Percentiles rank a stretch among this genome's conserved stretches.
Evolutionary conservation across 2,797 vertebrate species (phyloP).

Genomic region (Dicrostonyx torquatus): DNA sequence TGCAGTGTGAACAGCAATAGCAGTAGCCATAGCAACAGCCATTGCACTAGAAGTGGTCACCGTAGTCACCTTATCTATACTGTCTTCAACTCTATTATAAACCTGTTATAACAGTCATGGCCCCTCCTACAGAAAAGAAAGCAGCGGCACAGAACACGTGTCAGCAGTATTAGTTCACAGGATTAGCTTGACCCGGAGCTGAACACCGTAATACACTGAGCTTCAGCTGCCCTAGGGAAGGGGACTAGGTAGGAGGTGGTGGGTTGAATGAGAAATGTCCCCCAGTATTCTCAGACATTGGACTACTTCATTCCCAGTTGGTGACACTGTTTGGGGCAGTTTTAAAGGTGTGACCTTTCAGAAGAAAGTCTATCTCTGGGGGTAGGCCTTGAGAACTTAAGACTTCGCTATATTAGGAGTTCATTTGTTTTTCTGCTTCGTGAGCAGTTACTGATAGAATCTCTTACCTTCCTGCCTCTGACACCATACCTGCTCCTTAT

Average conservation of each 20-base stretch:
- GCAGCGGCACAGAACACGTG: background rate
- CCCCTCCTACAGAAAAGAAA: background rate
- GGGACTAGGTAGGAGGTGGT: background rate
- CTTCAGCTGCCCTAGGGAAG: background rate
- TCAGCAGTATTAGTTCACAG: background rate
- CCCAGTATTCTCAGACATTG: background rate
- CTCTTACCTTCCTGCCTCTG: no score
- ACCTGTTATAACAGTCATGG: background rate
- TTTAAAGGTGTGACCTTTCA: background rate
- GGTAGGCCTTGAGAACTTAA: background rate
- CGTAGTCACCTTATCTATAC: background rate
- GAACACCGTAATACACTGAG: background rate
- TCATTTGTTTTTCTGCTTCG: background rate
- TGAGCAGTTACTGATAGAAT: background rate
- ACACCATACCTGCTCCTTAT: background rate
- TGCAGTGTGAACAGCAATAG: background rate
- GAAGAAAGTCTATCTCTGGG: background rate
- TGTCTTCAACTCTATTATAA: background rate
- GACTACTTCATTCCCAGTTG: background rate
- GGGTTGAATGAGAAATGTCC: background rate
- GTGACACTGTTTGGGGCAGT: background rate
- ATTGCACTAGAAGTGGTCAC: background rate
- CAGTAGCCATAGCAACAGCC: background rate
- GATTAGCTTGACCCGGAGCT: background rate
- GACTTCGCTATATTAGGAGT: background rate